Evolutionary conservation across 2,113 vertebrate genomes (phyloP).

Genomic region (Eira barbara): DNA sequence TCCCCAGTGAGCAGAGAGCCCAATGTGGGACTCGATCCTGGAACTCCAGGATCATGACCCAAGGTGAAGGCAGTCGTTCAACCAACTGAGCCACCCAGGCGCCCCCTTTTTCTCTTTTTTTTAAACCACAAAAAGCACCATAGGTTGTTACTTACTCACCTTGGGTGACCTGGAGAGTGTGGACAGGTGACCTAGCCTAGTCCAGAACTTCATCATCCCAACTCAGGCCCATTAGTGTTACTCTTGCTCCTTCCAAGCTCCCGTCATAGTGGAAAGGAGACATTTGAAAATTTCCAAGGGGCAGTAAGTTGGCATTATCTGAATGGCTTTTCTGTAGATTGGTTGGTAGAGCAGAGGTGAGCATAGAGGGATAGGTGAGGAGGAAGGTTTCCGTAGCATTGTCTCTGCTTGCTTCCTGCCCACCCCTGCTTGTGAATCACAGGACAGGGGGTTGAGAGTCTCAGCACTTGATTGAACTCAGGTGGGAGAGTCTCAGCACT

Average conservation of each 20-base stretch:
- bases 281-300: not conserved
- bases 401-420: not conserved
- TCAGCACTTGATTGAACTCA: not conserved
- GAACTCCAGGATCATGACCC: no score
- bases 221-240: not conserved
- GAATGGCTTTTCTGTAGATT: not conserved
- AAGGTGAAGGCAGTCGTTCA: no score
- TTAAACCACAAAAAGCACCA: not conserved
- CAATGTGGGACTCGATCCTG: no score
- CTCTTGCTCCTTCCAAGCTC: not conserved
- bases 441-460: not conserved
- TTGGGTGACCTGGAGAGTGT: not conserved
- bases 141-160: not conserved
- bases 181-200: not conserved
- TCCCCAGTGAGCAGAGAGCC: no score
- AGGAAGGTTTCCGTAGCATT: not conserved
- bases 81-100: no score
- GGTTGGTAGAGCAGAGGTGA: not conserved
- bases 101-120: no score
- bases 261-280: not conserved
- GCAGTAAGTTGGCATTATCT: not conserved
- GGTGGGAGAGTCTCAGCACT: not conserved
- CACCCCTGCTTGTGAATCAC: not conserved
- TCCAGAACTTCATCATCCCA: not conserved
- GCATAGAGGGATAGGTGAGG: not conserved